phyloP scores from a whole-genome alignment of 2,797 vertebrate species.

The Erethizon dorsatum region DNA sequence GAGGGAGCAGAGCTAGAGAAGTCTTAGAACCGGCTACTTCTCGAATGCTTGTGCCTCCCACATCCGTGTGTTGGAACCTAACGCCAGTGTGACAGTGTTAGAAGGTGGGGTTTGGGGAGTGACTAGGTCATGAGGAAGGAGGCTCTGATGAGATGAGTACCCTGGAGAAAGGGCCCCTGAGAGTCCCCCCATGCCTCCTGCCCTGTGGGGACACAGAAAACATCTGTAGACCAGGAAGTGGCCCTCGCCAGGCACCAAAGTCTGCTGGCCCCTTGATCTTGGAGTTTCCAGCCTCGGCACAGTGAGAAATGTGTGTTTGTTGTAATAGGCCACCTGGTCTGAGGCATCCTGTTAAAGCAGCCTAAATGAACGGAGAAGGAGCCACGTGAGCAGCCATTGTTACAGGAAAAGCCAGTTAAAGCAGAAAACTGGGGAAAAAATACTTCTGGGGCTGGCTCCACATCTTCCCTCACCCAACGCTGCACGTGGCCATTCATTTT shows the following conservation, averaged over 20 bases:
- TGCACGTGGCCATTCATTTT: not conserved
- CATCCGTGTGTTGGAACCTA: too few relatives aligned
- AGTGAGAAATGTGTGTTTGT: not conserved
- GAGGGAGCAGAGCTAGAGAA: not conserved
- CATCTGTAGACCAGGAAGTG: not conserved
- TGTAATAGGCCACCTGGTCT: too few relatives aligned
- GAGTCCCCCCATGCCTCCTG: not conserved
- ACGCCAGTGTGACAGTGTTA: not conserved
- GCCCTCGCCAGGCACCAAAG: not conserved
- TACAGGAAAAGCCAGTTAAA: not conserved
- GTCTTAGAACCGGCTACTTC: not conserved
- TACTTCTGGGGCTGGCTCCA: too few relatives aligned
- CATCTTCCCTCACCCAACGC: too few relatives aligned
- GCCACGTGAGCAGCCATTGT: not conserved
- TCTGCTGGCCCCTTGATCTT: not conserved
- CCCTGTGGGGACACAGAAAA: too few relatives aligned
- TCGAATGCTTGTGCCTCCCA: not conserved
- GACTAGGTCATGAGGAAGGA: too few relatives aligned
- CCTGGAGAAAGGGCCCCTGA: not conserved
- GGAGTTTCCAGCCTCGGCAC: not conserved
- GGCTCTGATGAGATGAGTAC: not conserved
- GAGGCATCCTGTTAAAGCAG: not conserved
- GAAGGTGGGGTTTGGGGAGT: not conserved
- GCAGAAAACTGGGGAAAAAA: not conserved
- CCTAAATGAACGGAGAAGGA: not conserved